Base-by-base conservation (phyloP, 2,888 invertebrate genomes). In the Sericinus montela region DNA sequence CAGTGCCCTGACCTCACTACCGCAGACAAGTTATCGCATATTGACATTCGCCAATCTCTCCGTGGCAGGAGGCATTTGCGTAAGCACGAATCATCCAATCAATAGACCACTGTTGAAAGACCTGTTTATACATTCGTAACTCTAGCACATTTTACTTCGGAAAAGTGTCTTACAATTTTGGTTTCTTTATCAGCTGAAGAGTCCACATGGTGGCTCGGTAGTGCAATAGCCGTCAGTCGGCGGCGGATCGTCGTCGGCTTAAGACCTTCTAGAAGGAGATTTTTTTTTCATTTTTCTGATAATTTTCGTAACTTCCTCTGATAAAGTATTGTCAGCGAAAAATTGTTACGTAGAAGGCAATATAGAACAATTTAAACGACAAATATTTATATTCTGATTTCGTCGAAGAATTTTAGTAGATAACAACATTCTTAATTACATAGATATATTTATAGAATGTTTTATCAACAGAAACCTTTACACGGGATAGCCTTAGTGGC, bases 1-100 rank as follows among this genome's bases (percentile, higher is more conserved):
- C 67, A 69, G 58, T 64, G 63, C 65, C 68, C 54, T 77, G 83
- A 83, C 83, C 82, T 62, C 68, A 60, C 63, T 53, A 59, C 57
- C 67, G 72, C 65, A 80, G 79, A 79, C 77, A 54, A 58, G 55
- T 72, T 84, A 85, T 84, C 83, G 60, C 23, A 34, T 80, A 70
- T 82, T 85, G 80, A 86, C 79, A 79, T 63, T 80, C 71, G 74
- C 72, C 75, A 75, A 81, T 81, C 76, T 70, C 54, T 57, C 52
- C 67, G 53, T 69, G 60, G 60, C 69, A 69, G 74, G 75, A 80
- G 78, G 71, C 79, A 80, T 82, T 86, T 86, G 85, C 87, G 86
- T 85, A 86, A 84, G 82, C 72, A 69, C 60, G 64, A 72, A 74
- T 75, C 49, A 32, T 5, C 73, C 66, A 55, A 65, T 60, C 59